These are phyloP conservation scores for Cinara cedri DNA, from an alignment of 2,888 invertebrate species.

Conservation along the genomic window DNA sequence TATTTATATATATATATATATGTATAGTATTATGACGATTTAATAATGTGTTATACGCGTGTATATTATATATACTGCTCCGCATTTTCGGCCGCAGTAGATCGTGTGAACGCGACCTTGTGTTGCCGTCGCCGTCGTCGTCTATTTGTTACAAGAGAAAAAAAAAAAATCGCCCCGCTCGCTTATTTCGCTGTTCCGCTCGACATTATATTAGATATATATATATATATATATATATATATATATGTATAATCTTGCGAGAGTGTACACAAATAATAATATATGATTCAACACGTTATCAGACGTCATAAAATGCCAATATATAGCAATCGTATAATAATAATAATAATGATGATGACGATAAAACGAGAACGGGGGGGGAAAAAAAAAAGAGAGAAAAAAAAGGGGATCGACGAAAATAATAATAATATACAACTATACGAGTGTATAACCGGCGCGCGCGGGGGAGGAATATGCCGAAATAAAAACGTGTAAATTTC, in stretches of 20 bases:
- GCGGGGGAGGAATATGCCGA: background rate
- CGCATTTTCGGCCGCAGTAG: background rate
- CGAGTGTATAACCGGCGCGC: no score
- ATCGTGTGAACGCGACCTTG: slow-evolving; percentile 44
- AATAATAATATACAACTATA: no score
- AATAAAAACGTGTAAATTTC: slow-evolving; percentile 39
- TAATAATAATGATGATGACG: slow-evolving; percentile 23
- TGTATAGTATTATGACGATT: no score
- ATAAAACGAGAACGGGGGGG: slow-evolving; percentile 22
- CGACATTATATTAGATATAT: slow-evolving; percentile 1
- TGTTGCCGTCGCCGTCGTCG: background rate
- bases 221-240: background rate
- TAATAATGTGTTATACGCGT: background rate
- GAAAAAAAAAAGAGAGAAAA: background rate
- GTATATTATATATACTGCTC: no score
- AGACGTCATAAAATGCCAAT: slow-evolving; percentile 51
- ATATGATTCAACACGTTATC: slow-evolving; percentile 42
- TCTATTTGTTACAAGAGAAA: slow-evolving; percentile 39
- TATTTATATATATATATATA: no score
- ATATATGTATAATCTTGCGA: no score
- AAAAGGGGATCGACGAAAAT: background rate
- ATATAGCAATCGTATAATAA: slow-evolving; percentile 48
- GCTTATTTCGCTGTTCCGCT: background rate
- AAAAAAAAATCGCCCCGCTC: slow-evolving; percentile 28
- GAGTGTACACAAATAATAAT: background rate